Evolutionary conservation across 2,113 vertebrate genomes (phyloP), one percentile per base, ranked within the genome.

Genomic region (Nibea coibor): DNA sequence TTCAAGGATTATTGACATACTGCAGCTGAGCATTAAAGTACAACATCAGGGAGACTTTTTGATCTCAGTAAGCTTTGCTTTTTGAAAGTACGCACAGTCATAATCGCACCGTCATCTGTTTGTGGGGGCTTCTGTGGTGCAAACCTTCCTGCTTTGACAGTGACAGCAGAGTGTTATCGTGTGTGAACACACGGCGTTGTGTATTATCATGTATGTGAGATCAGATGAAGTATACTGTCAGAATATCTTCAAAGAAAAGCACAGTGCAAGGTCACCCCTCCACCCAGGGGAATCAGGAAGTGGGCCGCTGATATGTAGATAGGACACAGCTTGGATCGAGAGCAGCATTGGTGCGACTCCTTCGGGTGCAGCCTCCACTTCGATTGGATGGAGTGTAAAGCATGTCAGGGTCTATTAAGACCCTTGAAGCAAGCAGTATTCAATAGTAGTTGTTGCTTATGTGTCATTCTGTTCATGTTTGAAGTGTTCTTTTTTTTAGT

Each of bases 251-350:
- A 2, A 43, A 62, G 4, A 17, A 51, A 45, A 53, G 59, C 45
- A 15, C 24, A 58, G 11, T 17, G 19, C 58, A 68, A 84, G 75
- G 78, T 85, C 67, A 79, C 43, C 24, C 39, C 43, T 20, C n/a
- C 20, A 51, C 72, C 3, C 48, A 3, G 35, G 59, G 58, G 58
- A 61, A 58, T 57, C 45, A 28, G 64, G 35, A 82, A 78, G 75
- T 82, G 75, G 79, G 75, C 45, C 66, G 3, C 12, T 20, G 68
- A 22, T 66, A 10, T 62, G 62, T 45, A 85, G 73, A 43, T 54
- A 16, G 64, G 43, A 59, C 57, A 26, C 54, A 5, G 64, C 48
- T 66, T 31, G 71, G 56, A 56, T 77, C 53, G 70, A 69, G 82
- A 79, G 57, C 65, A 71, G 69, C 39, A 10, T 24, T 16, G 57